Percentiles rank a stretch among this genome's conserved stretches.
Evolutionary conservation across 2,797 vertebrate genomes (phyloP).

Genomic region (Carduelis carduelis): DNA sequence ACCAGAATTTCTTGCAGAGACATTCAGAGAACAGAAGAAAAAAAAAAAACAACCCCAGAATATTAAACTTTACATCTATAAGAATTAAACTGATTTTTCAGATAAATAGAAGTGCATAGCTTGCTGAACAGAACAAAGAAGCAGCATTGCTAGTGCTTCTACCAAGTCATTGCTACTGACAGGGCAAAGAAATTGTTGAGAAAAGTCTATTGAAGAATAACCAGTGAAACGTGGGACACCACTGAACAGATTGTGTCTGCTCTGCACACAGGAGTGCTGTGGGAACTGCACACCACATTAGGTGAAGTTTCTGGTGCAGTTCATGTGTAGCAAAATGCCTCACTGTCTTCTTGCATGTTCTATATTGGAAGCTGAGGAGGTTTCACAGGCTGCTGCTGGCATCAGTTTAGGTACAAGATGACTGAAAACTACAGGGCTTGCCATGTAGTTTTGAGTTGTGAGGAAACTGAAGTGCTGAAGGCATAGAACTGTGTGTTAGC

Average conservation of each 20-base stretch:
- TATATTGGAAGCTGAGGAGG: neutral
- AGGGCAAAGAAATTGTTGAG: neutral
- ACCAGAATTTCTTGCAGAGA: neutral
- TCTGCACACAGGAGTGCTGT: neutral
- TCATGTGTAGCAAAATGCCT: neutral
- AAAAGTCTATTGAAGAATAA: neutral
- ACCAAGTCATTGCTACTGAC: neutral
- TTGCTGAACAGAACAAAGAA: neutral
- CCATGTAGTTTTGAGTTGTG: neutral
- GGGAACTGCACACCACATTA: neutral
- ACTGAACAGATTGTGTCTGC: neutral
- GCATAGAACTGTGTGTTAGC: neutral
- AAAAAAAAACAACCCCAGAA: neutral
- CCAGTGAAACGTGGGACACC: too few relatives aligned
- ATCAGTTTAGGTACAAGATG: neutral
- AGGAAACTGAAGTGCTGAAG: neutral
- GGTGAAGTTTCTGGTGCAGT: neutral
- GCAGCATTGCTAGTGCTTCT: neutral
- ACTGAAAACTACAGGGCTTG: neutral
- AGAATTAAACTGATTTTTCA: neutral
- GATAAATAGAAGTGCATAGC: neutral
- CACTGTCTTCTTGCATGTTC: neutral
- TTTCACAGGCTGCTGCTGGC: neutral
- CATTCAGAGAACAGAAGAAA: neutral
- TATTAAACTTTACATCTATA: neutral